Evolutionary conservation across 2,113 vertebrate genomes (phyloP).

Genomic region (Ammospiza nelsoni): DNA sequence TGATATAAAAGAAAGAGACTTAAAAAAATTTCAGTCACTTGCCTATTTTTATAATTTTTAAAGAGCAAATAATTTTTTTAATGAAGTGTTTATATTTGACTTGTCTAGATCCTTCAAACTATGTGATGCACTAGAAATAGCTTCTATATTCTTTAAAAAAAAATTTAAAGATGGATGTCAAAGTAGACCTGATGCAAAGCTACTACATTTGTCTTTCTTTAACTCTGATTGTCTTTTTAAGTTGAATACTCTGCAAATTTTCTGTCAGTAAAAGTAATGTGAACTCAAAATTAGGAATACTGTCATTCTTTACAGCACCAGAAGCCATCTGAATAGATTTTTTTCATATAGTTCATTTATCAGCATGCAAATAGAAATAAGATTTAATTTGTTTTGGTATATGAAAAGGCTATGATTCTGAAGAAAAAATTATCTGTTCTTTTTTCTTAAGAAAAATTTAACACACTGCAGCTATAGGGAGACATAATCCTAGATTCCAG

Average conservation of each 20-base stretch:
- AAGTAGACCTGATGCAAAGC: neutral
- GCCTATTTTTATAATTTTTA: neutral
- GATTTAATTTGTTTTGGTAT: neutral
- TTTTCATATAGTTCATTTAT: neutral
- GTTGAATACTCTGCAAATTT: neutral
- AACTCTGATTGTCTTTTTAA: neutral
- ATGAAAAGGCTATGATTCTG: neutral
- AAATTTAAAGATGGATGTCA: neutral
- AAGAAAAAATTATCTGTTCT: neutral
- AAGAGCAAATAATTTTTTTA: neutral
- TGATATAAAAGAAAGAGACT: constrained; percentile 2
- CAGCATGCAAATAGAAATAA: neutral
- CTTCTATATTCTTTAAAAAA: neutral
- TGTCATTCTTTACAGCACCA: neutral
- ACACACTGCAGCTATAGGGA: neutral
- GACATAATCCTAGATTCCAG: neutral
- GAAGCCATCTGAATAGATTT: neutral
- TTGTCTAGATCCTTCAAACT: neutral
- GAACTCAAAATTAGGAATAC: neutral
- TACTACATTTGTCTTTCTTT: neutral
- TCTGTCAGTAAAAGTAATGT: neutral
- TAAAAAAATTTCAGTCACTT: constrained; percentile 32
- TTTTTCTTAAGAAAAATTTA: neutral
- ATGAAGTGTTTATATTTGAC: neutral
- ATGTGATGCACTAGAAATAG: neutral